Conservation (phyloP, 2,113 vertebrate genomes). For the Telmatochromis brachygnathus region DNA sequence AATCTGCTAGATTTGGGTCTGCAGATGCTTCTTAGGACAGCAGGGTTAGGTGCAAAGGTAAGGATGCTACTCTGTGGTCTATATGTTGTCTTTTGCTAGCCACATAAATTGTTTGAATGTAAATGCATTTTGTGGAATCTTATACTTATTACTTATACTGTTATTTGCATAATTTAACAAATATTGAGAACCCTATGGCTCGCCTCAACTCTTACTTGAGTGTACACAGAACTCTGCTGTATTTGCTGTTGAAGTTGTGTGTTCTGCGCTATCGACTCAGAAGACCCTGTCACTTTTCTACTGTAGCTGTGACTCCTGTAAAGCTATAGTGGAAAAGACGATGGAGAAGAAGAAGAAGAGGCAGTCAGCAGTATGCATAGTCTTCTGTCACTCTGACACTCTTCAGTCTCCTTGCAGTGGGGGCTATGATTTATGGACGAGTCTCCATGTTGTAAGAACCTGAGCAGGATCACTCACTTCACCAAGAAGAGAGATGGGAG, state of each 20-base stretch:
- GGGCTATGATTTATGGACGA: constrained; percentile 64
- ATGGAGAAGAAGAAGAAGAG: constrained; percentile 24
- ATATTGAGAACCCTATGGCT: neutral
- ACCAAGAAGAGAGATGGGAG: constrained; percentile 11
- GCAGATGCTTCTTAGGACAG: neutral
- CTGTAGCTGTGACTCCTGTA: constrained; percentile 30
- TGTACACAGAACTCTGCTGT: neutral
- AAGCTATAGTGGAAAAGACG: constrained; percentile 10
- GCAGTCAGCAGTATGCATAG: constrained; percentile 9
- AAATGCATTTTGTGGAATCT: neutral
- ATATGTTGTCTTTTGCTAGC: neutral
- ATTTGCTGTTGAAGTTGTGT: neutral
- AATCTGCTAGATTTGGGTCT: neutral
- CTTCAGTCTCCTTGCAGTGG: constrained; percentile 38
- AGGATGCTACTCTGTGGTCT: neutral
- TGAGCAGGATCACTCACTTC: constrained; percentile 51
- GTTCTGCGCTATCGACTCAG: constrained; percentile 16
- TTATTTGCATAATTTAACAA: neutral
- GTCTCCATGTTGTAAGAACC: constrained; percentile 59
- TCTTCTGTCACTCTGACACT: constrained; percentile 48
- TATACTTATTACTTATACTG: neutral
- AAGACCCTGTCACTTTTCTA: constrained; percentile 32
- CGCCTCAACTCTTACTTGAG: neutral
- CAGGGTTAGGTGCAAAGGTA: neutral
- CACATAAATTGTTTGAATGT: neutral